These are phyloP conservation scores for Meriones unguiculatus DNA, from an alignment of 2,113 vertebrate species.

Conservation along the genomic window DNA sequence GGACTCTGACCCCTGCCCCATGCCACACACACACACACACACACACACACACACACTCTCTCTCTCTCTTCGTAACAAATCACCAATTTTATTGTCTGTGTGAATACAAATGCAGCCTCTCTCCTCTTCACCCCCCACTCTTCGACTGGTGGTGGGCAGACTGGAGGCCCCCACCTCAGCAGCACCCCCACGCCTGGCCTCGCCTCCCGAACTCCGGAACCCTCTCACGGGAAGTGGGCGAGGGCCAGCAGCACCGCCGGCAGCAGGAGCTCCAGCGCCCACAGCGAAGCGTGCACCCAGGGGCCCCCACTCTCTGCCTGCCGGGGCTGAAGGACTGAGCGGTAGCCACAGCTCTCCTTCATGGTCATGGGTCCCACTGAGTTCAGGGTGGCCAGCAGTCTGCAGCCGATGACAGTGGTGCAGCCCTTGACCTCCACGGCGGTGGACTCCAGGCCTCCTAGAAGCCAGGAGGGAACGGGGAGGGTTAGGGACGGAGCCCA, in stretches of 20 bases:
- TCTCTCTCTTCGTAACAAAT: not conserved
- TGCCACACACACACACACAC: no score
- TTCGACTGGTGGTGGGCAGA: not conserved
- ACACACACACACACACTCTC: not conserved
- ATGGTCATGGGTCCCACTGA: conserved; percentile 56
- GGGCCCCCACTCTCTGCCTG: not conserved
- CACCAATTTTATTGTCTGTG: conserved; percentile 67
- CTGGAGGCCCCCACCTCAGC: not conserved
- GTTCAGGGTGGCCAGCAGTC: conserved; percentile 39
- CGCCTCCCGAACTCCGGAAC: not conserved
- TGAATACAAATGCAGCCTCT: not conserved
- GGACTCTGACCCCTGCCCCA: not conserved
- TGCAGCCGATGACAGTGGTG: not conserved
- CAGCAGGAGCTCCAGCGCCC: conserved; percentile 33
- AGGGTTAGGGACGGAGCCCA: no score
- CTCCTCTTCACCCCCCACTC: not conserved
- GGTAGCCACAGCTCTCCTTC: conserved; percentile 44
- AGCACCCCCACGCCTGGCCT: not conserved
- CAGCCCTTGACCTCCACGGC: conserved; percentile 76
- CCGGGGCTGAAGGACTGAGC: not conserved
- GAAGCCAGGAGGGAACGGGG: conserved; percentile 7
- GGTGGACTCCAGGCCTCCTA: conserved; percentile 34
- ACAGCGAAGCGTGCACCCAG: not conserved
- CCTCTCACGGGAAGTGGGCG: not conserved
- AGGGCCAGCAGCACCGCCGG: not conserved